phyloP scores from a whole-genome alignment of 2,113 vertebrate genomes.

The Castor canadensis region DNA sequence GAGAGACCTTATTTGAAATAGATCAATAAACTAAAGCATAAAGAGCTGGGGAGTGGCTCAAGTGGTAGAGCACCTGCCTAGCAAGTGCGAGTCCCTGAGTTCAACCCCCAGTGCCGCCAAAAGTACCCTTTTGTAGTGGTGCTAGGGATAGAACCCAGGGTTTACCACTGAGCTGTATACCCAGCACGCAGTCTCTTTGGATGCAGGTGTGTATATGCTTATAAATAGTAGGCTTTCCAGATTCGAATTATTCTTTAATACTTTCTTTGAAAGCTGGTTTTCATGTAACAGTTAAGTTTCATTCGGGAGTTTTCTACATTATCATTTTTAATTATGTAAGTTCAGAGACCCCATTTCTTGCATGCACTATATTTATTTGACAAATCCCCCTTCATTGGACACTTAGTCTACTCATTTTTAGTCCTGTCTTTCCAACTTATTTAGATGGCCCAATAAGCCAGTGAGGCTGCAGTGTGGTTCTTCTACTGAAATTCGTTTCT shows the following conservation, averaged over 20 bases:
- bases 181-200: background rate
- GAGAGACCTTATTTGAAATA: too few relatives aligned
- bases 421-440: background rate
- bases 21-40: too few relatives aligned
- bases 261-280: background rate
- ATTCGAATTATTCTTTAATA: background rate
- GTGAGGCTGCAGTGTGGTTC: background rate
- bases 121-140: too few relatives aligned
- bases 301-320: background rate
- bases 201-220: background rate
- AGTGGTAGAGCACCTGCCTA: too few relatives aligned
- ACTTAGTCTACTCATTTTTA: background rate
- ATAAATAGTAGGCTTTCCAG: background rate
- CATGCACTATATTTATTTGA: background rate
- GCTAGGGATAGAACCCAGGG: too few relatives aligned
- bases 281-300: background rate
- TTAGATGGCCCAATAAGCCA: background rate
- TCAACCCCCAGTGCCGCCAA: too few relatives aligned
- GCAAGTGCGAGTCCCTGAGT: too few relatives aligned
- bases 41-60: too few relatives aligned
- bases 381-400: background rate
- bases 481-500: constrained; percentile 52
- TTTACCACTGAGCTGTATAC: background rate
- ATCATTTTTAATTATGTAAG: background rate
- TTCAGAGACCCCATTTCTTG: too few relatives aligned